Evolutionary conservation across 2,888 invertebrate species (phyloP), one percentile per base, ranked within the genome.

Genomic region (Eupelmus urozonus): DNA sequence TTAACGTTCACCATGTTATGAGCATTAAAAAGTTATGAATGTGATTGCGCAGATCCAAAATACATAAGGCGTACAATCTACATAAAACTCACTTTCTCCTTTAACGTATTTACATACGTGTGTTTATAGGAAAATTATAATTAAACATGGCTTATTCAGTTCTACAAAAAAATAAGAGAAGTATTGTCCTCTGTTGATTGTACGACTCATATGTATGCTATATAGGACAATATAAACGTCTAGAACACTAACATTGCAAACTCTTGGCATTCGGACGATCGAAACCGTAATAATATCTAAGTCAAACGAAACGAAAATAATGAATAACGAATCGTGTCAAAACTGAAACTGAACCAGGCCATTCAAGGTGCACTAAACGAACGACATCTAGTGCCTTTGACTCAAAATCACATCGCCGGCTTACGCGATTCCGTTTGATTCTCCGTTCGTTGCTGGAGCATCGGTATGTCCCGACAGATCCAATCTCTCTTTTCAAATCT

Each of bases 281-380:
- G 80, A 80, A 80, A 80, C 80, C 80, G 69, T 42, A 27, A 65
- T 9, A 18, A 59, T 60, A n/a, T 13, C 27, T 29, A 66, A 18
- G 11, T 20, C 53, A 49, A 62, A 69, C 25, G 40, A 42, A 75
- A 71, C 13, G 16, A 60, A 71, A 71, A 62, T 16, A 66, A 60
- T 5, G 42, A 59, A n/a, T n/a, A 65, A 60, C n/a, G 1, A 67
- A 49, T 76, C 29, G 60, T 66, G 65, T 60, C 11, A 20, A 1
- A 51, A 51, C 40, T 51, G n/a, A 34, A 85, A 87, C 85, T 84
- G 82, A 87, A 87, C 85, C 85, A 87, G 87, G 86, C 87, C 45
- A 55, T 53, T 29, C n/a, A 25, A 16, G 5, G 74, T 77, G 72
- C 76, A 60, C 69, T 77, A 69, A 55, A 75, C 69, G 72, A 76